phyloP scores from a whole-genome alignment of 2,797 vertebrate species.

The Siniperca scherzeri region DNA sequence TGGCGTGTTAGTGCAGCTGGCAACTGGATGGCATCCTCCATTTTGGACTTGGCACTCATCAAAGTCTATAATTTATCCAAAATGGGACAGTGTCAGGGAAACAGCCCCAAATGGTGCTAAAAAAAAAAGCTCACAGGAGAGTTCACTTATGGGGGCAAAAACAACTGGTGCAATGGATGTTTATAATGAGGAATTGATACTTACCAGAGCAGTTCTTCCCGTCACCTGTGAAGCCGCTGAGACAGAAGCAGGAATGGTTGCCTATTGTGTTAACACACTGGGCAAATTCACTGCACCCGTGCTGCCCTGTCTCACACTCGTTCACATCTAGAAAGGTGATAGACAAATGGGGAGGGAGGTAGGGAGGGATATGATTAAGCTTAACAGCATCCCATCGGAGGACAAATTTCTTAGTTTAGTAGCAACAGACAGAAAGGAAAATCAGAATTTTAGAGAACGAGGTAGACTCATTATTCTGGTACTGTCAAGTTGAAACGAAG shows the following conservation, averaged over 20 bases:
- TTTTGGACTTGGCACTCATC: conserved; percentile 90
- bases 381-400: neutral
- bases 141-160: conserved; percentile 47
- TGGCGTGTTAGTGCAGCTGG: conserved; percentile 85
- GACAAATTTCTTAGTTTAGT: neutral
- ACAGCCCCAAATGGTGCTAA: conserved; percentile 73
- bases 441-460: neutral
- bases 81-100: conserved; percentile 89
- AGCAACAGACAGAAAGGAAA: neutral
- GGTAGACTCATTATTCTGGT: neutral
- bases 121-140: conserved; percentile 68
- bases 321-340: conserved; percentile 81
- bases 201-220: conserved; percentile 89
- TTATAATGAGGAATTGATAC: conserved; percentile 30
- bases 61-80: conserved; percentile 93
- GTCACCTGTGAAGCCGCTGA: conserved; percentile 86
- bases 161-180: neutral
- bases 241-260: conserved; percentile 84
- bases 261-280: conserved; percentile 85
- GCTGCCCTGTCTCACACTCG: conserved; percentile 81
- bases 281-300: conserved; percentile 85
- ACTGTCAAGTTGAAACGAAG: neutral
- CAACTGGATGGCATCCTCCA: conserved; percentile 87
- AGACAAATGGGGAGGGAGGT: neutral
- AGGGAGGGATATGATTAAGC: neutral